Conservation (phyloP, 1,140 invertebrate species). For the Procambarus virginalis region DNA sequence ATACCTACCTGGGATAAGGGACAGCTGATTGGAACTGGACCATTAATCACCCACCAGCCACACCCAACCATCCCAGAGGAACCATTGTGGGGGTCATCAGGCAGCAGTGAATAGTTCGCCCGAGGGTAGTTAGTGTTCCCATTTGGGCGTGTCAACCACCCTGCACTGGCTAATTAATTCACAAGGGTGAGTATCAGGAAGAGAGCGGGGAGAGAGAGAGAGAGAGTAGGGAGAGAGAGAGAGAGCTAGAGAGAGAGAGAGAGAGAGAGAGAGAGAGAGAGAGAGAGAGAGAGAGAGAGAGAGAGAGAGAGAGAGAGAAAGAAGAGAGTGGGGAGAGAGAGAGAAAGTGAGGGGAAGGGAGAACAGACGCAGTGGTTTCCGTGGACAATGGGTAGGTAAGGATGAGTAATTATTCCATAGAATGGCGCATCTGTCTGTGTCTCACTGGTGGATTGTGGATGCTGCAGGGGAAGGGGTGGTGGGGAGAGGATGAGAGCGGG, state of each 20-base stretch:
- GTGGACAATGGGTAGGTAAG: not conserved
- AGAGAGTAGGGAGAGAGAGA: not conserved
- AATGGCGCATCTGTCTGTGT: not conserved
- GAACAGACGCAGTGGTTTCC: not conserved
- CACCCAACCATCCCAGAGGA: not conserved
- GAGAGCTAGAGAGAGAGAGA: not conserved
- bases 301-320: not conserved
- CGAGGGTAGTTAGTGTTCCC: not conserved
- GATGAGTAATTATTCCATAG: not conserved
- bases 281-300: not conserved
- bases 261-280: not conserved
- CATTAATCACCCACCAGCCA: not conserved
- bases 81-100: not conserved
- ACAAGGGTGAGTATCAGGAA: not conserved
- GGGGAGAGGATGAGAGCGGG: too few relatives aligned
- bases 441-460: not conserved
- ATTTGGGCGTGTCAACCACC: not conserved
- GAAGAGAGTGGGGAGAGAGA: not conserved
- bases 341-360: not conserved
- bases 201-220: not conserved
- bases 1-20: too few relatives aligned
- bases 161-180: conserved; percentile 21
- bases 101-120: not conserved
- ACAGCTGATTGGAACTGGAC: not conserved
- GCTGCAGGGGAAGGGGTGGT: not conserved